Evolutionary conservation across 2,888 invertebrate genomes (phyloP).

Genomic region (Thereva unica): DNA sequence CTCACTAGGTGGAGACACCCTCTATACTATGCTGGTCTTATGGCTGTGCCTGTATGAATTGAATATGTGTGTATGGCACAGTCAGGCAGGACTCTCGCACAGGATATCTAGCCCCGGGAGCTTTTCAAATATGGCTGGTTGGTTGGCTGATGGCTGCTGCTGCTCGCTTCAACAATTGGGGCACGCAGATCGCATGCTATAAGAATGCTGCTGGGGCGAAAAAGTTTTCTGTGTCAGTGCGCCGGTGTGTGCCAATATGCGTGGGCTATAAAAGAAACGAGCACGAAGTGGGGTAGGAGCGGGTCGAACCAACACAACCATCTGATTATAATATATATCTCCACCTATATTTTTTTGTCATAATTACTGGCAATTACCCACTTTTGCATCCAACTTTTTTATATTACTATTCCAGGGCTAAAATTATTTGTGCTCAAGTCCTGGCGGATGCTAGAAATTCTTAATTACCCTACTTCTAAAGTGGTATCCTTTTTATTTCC

Average conservation of each 20-base stretch:
- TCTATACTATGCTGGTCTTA: slow-evolving; percentile 2
- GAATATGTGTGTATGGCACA: neutral
- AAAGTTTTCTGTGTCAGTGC: slow-evolving; percentile 10
- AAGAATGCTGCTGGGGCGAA: neutral
- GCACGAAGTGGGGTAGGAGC: neutral
- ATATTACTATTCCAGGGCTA: too few relatives aligned
- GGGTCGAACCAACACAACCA: neutral
- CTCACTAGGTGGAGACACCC: slow-evolving; percentile 5
- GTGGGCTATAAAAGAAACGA: slow-evolving; percentile 10
- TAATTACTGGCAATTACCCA: too few relatives aligned
- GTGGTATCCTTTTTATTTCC: too few relatives aligned
- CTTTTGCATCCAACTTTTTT: too few relatives aligned
- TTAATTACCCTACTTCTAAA: too few relatives aligned
- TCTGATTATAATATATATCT: too few relatives aligned
- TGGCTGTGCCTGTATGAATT: neutral
- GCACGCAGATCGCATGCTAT: neutral
- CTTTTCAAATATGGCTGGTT: slow-evolving; percentile 23
- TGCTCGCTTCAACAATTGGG: slow-evolving; percentile 16
- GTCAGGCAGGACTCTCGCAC: neutral
- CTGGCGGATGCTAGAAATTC: too few relatives aligned
- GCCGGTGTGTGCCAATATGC: slow-evolving; percentile 16
- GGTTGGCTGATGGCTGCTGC: too few relatives aligned
- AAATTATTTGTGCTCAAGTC: too few relatives aligned
- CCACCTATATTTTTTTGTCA: too few relatives aligned
- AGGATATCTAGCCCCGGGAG: slow-evolving; percentile 9